Evolutionary conservation across 1,140 invertebrate genomes (phyloP).

Genomic region (Sycophaga agraensis): DNA sequence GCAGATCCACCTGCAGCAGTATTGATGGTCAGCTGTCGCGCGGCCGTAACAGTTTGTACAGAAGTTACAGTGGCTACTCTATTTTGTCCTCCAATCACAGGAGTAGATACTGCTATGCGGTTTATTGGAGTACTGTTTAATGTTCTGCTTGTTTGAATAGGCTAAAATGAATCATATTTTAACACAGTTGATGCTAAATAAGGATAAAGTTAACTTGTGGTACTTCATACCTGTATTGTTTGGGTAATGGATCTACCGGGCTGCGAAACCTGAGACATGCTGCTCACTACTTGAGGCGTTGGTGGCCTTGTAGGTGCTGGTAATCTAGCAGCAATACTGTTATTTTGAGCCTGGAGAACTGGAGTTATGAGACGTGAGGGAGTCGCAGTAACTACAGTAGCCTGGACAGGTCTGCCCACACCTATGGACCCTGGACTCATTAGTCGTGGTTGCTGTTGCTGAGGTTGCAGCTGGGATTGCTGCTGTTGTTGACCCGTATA

Average conservation of each 20-base stretch:
- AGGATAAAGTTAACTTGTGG: too few species aligned
- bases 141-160: slow-evolving; percentile 45
- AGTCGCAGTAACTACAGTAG: slow-evolving; percentile 45
- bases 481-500: slow-evolving; percentile 8
- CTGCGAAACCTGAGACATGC: slow-evolving; percentile 41
- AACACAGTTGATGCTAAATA: too few species aligned
- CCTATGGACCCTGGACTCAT: slow-evolving; percentile 35
- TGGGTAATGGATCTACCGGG: slow-evolving; percentile 43
- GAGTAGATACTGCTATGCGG: slow-evolving; percentile 49
- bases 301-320: slow-evolving; percentile 45
- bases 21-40: slow-evolving; percentile 50
- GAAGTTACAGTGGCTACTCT: slow-evolving; percentile 49
- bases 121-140: slow-evolving; percentile 43
- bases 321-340: slow-evolving; percentile 39
- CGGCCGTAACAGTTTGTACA: slow-evolving; percentile 44
- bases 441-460: slow-evolving; percentile 40
- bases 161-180: slow-evolving; percentile 34
- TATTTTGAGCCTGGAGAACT: slow-evolving; percentile 41
- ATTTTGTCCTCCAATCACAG: slow-evolving; percentile 46
- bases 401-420: slow-evolving; percentile 49
- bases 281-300: slow-evolving; percentile 40
- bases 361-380: slow-evolving; percentile 51
- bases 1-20: slow-evolving; percentile 41
- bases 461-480: slow-evolving; percentile 2
- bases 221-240: slow-evolving; percentile 50